Conservation (phyloP, 2,888 invertebrate species). For the Synergus umbraculus region DNA sequence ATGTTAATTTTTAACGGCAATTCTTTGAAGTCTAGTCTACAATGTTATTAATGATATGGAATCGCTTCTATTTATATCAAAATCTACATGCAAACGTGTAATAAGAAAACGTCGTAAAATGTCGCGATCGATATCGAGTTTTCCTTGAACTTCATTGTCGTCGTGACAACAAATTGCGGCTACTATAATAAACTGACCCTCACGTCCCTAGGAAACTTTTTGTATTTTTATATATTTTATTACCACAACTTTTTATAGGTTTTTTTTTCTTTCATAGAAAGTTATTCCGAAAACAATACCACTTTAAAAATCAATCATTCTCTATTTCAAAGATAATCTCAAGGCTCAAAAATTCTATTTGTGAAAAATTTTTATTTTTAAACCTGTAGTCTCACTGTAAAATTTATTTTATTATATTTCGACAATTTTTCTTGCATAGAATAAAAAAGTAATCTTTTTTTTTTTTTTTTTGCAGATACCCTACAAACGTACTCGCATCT, state of each 20-base stretch:
- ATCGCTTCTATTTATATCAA: not conserved
- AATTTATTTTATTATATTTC: not conserved
- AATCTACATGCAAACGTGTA: not conserved
- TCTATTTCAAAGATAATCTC: not conserved
- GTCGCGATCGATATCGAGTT: constrained; percentile 4
- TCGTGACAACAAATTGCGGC: constrained; percentile 19
- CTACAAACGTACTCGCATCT: constrained; percentile 21
- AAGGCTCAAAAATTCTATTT: not conserved
- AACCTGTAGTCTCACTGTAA: not conserved
- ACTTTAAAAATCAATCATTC: not conserved
- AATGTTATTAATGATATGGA: not conserved
- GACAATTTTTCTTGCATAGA: not conserved
- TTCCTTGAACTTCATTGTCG: constrained; percentile 36
- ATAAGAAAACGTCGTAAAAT: constrained; percentile 12
- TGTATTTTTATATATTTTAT: constrained; percentile 9
- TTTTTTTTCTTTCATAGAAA: not conserved
- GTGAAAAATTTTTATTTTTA: not conserved
- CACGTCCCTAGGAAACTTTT: not conserved
- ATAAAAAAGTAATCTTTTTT: not conserved
- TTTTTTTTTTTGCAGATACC: constrained; percentile 32
- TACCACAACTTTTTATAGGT: not conserved
- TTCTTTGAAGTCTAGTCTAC: not conserved
- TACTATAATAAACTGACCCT: constrained; percentile 1
- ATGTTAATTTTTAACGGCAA: not conserved
- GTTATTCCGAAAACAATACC: not conserved